These are phyloP conservation scores for Chaetops frenatus DNA, from an alignment of 2,113 vertebrate species.

Conservation along the genomic window DNA sequence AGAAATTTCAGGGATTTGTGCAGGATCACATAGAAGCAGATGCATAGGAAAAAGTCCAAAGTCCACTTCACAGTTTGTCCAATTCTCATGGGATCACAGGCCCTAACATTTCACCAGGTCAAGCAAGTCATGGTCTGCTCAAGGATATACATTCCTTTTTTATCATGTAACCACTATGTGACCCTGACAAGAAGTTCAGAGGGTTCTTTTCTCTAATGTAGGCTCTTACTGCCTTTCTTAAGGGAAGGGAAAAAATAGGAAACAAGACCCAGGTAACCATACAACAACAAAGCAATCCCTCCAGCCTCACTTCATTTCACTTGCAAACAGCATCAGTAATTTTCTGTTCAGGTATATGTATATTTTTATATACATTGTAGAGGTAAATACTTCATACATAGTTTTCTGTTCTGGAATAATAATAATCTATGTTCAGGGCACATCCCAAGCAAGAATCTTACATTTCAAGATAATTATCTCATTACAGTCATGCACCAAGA, in stretches of 20 bases:
- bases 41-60: background rate
- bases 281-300: background rate
- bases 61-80: background rate
- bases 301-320: background rate
- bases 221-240: background rate
- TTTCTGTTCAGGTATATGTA: background rate
- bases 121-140: background rate
- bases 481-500: background rate
- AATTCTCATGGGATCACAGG: background rate
- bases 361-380: background rate
- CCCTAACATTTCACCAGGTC: constrained; percentile 15
- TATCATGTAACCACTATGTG: background rate
- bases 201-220: background rate
- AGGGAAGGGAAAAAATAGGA: background rate
- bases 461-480: background rate
- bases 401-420: background rate
- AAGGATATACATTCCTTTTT: constrained; percentile 40
- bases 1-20: background rate
- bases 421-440: background rate
- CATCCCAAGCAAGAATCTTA: background rate
- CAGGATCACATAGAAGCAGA: background rate
- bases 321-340: background rate
- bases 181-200: constrained; percentile 8
- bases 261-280: background rate
- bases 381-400: background rate